phyloP scores from a whole-genome alignment of 2,888 invertebrate species.

The Desoria tigrina region DNA sequence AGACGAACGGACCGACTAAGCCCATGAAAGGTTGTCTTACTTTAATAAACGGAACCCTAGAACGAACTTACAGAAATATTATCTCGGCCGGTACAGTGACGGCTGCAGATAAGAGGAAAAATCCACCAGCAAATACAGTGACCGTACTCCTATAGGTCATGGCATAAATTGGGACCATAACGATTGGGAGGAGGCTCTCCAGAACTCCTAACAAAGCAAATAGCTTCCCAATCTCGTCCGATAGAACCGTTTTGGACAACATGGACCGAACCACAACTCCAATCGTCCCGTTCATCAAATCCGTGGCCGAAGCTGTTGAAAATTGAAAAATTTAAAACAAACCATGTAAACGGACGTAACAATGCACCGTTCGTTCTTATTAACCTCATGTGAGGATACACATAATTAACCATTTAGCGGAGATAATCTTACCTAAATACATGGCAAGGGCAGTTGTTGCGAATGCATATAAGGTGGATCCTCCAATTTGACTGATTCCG shows the following conservation, averaged over 20 bases:
- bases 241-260: constrained; percentile 39
- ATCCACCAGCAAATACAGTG: constrained; percentile 37
- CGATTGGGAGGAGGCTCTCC: constrained; percentile 36
- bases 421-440: constrained; percentile 67
- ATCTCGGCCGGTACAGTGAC: constrained; percentile 43
- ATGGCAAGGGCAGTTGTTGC: constrained; percentile 76
- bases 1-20: too few relatives aligned
- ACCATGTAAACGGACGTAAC: too few relatives aligned
- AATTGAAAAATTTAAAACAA: neutral
- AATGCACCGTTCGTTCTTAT: too few relatives aligned
- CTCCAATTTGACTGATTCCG: constrained; percentile 78
- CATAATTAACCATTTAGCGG: too few relatives aligned
- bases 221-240: constrained; percentile 41
- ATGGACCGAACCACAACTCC: constrained; percentile 39
- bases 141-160: constrained; percentile 37
- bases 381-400: too few relatives aligned
- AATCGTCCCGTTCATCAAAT: constrained; percentile 46
- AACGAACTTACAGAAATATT: constrained; percentile 40
- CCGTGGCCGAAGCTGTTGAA: constrained; percentile 38
- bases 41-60: too few relatives aligned
- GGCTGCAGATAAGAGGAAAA: constrained; percentile 44
- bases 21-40: too few relatives aligned
- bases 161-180: constrained; percentile 43
- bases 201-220: constrained; percentile 39
- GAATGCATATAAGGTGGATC: constrained; percentile 82